Conservation (phyloP, 2,888 invertebrate genomes). For the Unio delphinus region DNA sequence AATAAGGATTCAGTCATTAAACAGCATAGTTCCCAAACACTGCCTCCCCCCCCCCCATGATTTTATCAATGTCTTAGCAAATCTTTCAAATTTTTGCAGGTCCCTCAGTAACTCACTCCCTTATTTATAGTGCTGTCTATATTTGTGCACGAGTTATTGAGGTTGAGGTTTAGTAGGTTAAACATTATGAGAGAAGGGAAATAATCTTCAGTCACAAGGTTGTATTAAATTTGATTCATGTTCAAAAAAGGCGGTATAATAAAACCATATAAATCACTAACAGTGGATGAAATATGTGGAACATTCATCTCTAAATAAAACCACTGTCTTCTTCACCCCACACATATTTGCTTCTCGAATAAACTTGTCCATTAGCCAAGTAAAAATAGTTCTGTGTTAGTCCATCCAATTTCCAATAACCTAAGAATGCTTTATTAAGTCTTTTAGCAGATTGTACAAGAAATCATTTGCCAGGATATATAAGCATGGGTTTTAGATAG, state of each 20-base stretch:
- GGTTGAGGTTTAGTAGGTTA: too few relatives aligned
- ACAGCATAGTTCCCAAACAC: too few relatives aligned
- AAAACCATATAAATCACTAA: constrained; percentile 3
- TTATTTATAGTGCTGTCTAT: too few relatives aligned
- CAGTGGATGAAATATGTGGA: constrained; percentile 1
- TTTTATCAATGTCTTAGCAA: too few relatives aligned
- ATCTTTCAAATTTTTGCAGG: too few relatives aligned
- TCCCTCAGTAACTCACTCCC: too few relatives aligned
- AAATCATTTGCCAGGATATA: constrained; percentile 11
- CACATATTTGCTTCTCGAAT: neutral
- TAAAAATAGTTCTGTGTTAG: constrained; percentile 4
- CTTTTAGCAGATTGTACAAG: neutral
- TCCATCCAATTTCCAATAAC: constrained; percentile 4
- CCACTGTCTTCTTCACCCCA: neutral
- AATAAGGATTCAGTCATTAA: too few relatives aligned
- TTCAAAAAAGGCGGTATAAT: constrained; percentile 6
- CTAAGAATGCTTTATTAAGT: constrained; percentile 1
- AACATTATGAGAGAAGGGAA: neutral
- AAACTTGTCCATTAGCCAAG: constrained; percentile 2
- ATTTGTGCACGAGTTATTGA: too few relatives aligned
- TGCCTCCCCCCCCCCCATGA: too few relatives aligned
- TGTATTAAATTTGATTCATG: constrained; percentile 9
- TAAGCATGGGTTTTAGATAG: constrained; percentile 7
- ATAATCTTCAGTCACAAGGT: constrained; percentile 3
- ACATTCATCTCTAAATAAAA: constrained; percentile 12